Conservation (phyloP, 2,113 vertebrate genomes). For the Serilophus lunatus region DNA sequence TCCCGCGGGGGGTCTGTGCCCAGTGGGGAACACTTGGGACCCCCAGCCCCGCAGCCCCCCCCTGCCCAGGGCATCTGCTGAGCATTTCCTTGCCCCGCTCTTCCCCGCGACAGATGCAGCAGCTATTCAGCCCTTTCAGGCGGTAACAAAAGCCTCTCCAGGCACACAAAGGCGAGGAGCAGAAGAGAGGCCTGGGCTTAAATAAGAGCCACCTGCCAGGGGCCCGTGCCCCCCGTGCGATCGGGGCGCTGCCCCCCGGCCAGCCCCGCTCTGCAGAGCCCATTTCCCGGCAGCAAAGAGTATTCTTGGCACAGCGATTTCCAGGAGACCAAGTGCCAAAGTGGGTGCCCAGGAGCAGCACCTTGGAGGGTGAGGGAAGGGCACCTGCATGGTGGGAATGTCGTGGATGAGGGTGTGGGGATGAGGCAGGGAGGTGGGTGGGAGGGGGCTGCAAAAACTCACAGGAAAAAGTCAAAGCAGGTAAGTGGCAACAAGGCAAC, state of each 20-base stretch:
- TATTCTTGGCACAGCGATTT: rapidly evolving
- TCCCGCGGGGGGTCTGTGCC: neutral
- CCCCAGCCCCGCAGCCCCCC: neutral
- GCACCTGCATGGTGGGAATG: rapidly evolving
- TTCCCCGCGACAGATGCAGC: slow-evolving; percentile 73
- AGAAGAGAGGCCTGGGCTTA: slow-evolving; percentile 42
- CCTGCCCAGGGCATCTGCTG: slow-evolving; percentile 58
- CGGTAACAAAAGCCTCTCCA: slow-evolving; percentile 75
- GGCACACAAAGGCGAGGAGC: slow-evolving; percentile 69
- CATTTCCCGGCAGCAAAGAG: neutral
- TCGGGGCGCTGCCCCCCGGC: neutral
- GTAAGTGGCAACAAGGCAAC: neutral
- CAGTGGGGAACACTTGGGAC: neutral
- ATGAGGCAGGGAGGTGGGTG: neutral
- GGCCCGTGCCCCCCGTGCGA: neutral
- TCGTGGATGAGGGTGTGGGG: rapidly evolving
- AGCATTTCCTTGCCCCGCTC: slow-evolving; percentile 4
- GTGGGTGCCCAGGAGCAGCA: neutral
- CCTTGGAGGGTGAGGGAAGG: neutral
- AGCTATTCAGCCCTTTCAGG: slow-evolving; percentile 74
- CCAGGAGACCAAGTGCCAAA: rapidly evolving
- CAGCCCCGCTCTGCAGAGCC: neutral
- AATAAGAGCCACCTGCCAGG: slow-evolving; percentile 72
- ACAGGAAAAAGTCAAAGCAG: neutral
- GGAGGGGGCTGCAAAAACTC: neutral